These are phyloP conservation scores for silkworm (Bombyx mori) DNA, from an alignment of 1,140 invertebrate species.

Conservation along the genomic window ASM3026992v2 NC_085130.1:19168001-19168500, in stretches of 20 bases:
- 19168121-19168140: slow-evolving; percentile 8
- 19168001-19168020: neutral
- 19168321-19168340: slow-evolving; percentile 4
- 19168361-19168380: slow-evolving; percentile 1
- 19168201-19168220: slow-evolving; percentile 8
- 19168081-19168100: neutral
- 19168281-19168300: slow-evolving; percentile 7
- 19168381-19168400: neutral
- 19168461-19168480: slow-evolving; percentile 36
- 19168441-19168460: slow-evolving; percentile 10
- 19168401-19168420: slow-evolving; percentile 1
- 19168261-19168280: slow-evolving; percentile 14
- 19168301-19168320: slow-evolving; percentile 9
- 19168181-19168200: neutral
- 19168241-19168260: slow-evolving; percentile 7
- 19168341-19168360: neutral
- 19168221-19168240: slow-evolving; percentile 14
- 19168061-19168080: slow-evolving; percentile 1
- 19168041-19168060: slow-evolving; percentile 4
- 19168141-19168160: slow-evolving; percentile 38
- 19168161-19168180: slow-evolving; percentile 21
- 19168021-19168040: slow-evolving; percentile 6
- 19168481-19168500: slow-evolving; percentile 19
- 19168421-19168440: neutral
- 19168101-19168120: neutral